Base-by-base conservation (phyloP, 2,113 vertebrate species). In the Pitta sordida region DNA sequence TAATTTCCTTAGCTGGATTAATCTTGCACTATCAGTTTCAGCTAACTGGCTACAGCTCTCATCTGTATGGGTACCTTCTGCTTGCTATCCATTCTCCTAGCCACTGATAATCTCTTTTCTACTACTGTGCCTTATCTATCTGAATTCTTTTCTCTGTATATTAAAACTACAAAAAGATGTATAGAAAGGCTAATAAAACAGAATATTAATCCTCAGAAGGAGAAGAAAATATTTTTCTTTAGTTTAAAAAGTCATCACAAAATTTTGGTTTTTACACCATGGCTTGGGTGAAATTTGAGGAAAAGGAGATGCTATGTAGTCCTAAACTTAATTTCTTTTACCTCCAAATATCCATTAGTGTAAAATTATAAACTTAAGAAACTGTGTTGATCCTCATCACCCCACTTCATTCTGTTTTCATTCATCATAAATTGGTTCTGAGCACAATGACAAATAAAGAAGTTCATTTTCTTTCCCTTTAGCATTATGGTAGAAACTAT, bases 1-100 rank as follows among this genome's bases (percentile, higher is more conserved):
- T 95, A 87, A 93, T 95, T 93, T 96, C 85, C 84, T 94, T 74
- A 85, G 74, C 58, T 90, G 62, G 70, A 79, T 91, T 95, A 85
- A 90, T 95, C 85, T 93, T 82, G 82, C 63, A 62, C 87, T 82
- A 84, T 90, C 87, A 37, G 67, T 94, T 93, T 87, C 90, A 90
- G 63, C 78, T 90, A 96, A 91, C 70, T 68, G 78, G 36, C 67
- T 87, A 32, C 49, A 68, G 62, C 27, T 94, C 58, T 89, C 77
- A 11, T 68, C 60, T 71, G 2, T 90, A 48, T 30, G 58, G 78
- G 19, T 75, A 67, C 23, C 41, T 70, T 77, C 60, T 83, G 13
- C 67, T 76, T 85, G 68, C 41, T 53, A 44, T 68, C 46, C 43
- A 7, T 60, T 91, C 60, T 82, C 26, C 65, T 83, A 22, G 46